Percentiles rank a stretch among this genome's conserved stretches.
Conservation (phyloP, 2,113 vertebrate species). For the Falcunculus frontatus region DNA sequence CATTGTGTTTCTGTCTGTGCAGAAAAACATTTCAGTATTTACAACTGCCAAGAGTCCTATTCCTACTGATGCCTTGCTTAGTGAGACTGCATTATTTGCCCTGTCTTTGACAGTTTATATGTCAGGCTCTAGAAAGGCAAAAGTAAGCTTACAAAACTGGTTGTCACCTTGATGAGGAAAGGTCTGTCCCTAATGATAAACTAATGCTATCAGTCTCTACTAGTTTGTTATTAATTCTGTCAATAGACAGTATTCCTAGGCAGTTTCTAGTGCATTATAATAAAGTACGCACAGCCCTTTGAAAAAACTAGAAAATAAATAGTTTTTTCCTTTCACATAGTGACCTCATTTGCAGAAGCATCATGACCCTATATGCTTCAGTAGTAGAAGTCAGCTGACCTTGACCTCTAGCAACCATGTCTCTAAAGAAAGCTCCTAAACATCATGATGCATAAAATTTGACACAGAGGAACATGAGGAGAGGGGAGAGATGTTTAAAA, state of each 20-base stretch:
- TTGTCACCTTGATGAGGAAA: constrained; percentile 65
- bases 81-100: constrained; percentile 65
- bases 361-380: neutral
- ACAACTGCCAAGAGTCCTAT: constrained; percentile 61
- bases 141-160: constrained; percentile 69
- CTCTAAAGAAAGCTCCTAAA: neutral
- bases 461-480: neutral
- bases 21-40: constrained; percentile 66
- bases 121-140: constrained; percentile 62
- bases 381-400: neutral
- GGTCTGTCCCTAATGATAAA: constrained; percentile 63
- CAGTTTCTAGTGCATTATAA: neutral
- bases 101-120: constrained; percentile 70
- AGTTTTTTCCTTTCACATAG: neutral
- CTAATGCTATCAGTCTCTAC: constrained; percentile 63
- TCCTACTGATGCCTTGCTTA: constrained; percentile 52
- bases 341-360: neutral
- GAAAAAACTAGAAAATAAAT: neutral
- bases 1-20: constrained; percentile 37
- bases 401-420: neutral
- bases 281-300: neutral
- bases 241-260: constrained; percentile 37
- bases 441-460: neutral
- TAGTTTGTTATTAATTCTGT: constrained; percentile 23
- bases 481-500: neutral